Evolutionary conservation across 1,140 invertebrate genomes (phyloP), one percentile per base, ranked within the genome.

Genomic region (Aphis craccivora): DNA sequence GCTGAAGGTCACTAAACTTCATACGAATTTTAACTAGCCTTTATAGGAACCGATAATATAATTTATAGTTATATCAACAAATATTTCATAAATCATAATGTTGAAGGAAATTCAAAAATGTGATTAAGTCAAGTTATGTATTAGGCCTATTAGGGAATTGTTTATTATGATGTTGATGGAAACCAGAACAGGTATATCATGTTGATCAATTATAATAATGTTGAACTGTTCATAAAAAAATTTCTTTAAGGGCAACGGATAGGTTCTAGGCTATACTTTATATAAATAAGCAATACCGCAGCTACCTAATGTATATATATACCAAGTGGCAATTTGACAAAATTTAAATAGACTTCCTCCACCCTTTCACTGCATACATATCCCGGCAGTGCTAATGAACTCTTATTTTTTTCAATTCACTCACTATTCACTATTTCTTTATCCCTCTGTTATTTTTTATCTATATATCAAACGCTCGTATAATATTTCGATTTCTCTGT

Each of bases 291-390:
- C 23, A 0, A 5, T 6, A 45, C 2, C 23, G 9, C 60, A n/a
- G 30, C 60, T 76, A 2, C 4, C 14, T n/a, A 76, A n/a, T 76
- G 3, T 76, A 76, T n/a, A 76, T 76, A 25, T 60, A 25, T 60
- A 76, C 14, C 60, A 76, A 3, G 43, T 87, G 84, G 43, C 84
- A 87, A 45, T 48, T 87, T 48, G 84, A 87, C 84, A 87, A 45
- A 48, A 87, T 87, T 87, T 45, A 87, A 87, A 87, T 45, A 48
- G 37, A 87, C 40, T 5, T 22, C 81, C 81, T 83, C 20, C 9
- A 23, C 37, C n/a, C 60, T n/a, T 76, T 76, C 30, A 18, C 37
- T 40, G 37, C 60, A n/a, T 35, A 22, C 23, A 40, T 83, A 37
- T 83, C 20, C 9, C 84, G 5, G 11, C 14, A 22, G 40, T 43